Percentiles rank a stretch among this genome's conserved stretches.
These are phyloP conservation scores for Leptinotarsa lineolata DNA, from an alignment of 1,140 invertebrate genomes.

Conservation along the genomic window DNA sequence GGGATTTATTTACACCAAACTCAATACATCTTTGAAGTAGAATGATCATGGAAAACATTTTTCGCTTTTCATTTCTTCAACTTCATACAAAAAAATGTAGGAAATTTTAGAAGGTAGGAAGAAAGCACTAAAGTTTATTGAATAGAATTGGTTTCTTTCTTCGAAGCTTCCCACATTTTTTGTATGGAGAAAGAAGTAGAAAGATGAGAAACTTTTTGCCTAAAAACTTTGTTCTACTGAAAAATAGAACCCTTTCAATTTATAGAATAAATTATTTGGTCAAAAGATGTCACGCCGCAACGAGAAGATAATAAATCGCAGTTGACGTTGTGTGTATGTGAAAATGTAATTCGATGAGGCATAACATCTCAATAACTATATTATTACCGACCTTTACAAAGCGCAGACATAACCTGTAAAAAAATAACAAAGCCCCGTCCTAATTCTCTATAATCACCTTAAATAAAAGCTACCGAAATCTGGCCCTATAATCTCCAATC, in stretches of 20 bases:
- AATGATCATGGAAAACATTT: too few species aligned
- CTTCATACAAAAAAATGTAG: too few species aligned
- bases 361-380: slow-evolving; percentile 13
- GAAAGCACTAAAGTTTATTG: not conserved
- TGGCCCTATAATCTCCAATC: slow-evolving; percentile 27
- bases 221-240: not conserved
- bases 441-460: slow-evolving; percentile 32
- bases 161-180: too few species aligned
- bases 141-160: too few species aligned
- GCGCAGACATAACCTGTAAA: slow-evolving; percentile 20
- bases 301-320: not conserved
- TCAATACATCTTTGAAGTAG: too few species aligned
- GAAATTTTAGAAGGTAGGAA: too few species aligned
- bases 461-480: slow-evolving; percentile 32
- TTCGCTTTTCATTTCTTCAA: too few species aligned
- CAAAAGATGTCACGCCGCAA: not conserved
- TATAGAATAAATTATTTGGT: not conserved
- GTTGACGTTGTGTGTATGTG: not conserved
- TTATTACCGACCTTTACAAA: slow-evolving; percentile 10
- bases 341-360: slow-evolving; percentile 3
- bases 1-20: too few species aligned
- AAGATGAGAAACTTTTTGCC: too few species aligned
- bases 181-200: too few species aligned
- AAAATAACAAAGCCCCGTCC: slow-evolving; percentile 29
- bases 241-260: not conserved